phyloP scores from a whole-genome alignment of 2,113 vertebrate genomes.

The Rostratula benghalensis region DNA sequence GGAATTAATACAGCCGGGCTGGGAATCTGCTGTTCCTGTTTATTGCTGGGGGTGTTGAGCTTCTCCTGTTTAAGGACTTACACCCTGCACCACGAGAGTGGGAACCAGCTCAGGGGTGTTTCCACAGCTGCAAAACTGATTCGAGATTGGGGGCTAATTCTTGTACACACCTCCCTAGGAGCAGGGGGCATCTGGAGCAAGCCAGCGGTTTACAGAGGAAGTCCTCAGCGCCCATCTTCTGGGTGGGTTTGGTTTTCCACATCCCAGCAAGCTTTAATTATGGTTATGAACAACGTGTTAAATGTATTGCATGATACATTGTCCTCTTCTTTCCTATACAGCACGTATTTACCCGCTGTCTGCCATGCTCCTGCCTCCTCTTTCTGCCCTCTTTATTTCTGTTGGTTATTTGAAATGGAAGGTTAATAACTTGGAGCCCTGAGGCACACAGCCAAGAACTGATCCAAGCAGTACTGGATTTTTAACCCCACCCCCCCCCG shows the following conservation, averaged over 20 bases:
- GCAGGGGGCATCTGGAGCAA: background rate
- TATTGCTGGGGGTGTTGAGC: background rate
- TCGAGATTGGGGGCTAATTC: background rate
- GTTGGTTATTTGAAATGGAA: constrained; percentile 16
- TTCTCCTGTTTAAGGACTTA: background rate
- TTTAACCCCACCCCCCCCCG: too few species aligned
- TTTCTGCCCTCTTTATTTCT: background rate
- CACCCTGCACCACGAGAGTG: fast-evolving
- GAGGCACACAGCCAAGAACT: background rate
- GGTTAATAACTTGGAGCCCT: constrained; percentile 16
- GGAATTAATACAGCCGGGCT: background rate
- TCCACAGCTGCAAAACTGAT: background rate
- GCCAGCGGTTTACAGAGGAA: background rate
- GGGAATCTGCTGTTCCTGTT: background rate
- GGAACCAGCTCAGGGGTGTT: background rate
- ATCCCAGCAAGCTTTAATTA: background rate
- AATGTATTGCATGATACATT: background rate
- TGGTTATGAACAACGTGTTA: background rate
- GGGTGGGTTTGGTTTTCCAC: background rate
- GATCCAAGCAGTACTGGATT: constrained; percentile 26
- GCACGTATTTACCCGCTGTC: too few species aligned
- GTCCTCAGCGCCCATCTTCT: background rate
- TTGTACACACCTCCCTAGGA: background rate
- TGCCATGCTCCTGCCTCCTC: background rate
- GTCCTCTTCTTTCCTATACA: background rate